phyloP scores from a whole-genome alignment of 2,113 vertebrate species.

The Salvelinus sp. region DNA sequence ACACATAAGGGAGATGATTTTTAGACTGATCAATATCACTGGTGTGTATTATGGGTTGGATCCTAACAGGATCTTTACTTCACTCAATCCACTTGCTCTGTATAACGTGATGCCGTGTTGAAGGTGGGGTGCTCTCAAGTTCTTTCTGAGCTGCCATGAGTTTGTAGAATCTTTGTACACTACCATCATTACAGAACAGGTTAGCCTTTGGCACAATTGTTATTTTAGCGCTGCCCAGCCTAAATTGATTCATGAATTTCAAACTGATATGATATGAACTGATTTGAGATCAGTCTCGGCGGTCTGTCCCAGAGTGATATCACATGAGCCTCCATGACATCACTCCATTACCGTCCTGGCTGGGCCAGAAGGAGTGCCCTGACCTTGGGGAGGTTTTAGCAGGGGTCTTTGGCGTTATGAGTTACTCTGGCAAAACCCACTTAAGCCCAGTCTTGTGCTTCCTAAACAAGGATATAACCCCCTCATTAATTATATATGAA shows the following conservation, averaged over 20 bases:
- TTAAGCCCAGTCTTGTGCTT: conserved; percentile 87
- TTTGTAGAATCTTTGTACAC: background rate
- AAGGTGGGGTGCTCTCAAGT: background rate
- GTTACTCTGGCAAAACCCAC: conserved; percentile 78
- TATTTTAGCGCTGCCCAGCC: background rate
- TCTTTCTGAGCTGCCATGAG: background rate
- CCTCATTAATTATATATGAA: conserved; percentile 99
- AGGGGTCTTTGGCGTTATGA: conserved; percentile 76
- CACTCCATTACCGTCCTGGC: conserved; percentile 73
- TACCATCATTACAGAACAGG: background rate
- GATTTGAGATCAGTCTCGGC: conserved; percentile 40
- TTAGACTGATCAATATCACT: conserved; percentile 72
- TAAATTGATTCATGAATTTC: no score
- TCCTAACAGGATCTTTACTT: conserved; percentile 32
- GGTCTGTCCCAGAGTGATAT: conserved; percentile 64
- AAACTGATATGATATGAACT: background rate
- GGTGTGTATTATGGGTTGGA: conserved; percentile 58
- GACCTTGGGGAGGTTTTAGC: conserved; percentile 79
- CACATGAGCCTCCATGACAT: conserved; percentile 73
- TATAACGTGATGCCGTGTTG: background rate
- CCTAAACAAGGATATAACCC: conserved; percentile 99
- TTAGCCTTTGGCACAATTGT: background rate
- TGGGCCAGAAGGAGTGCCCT: conserved; percentile 59
- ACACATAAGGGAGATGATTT: conserved; percentile 53
- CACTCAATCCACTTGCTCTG: background rate